Evolutionary conservation across 2,113 vertebrate genomes (phyloP).

Genomic region (Hippocampus abdominalis): DNA sequence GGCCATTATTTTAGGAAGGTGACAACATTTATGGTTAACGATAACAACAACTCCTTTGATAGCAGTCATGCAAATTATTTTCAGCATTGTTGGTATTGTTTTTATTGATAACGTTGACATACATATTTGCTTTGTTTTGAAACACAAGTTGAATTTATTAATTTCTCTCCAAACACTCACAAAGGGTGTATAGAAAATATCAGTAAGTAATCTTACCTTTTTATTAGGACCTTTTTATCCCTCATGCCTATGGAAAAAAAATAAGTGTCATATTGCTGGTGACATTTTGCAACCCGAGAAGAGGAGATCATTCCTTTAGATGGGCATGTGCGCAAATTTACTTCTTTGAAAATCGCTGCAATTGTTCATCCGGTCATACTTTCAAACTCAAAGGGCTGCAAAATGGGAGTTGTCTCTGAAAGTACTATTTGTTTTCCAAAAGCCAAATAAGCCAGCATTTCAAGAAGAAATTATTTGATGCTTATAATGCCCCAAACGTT

Average conservation of each 20-base stretch:
- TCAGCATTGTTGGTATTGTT: neutral
- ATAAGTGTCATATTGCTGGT: constrained; percentile 35
- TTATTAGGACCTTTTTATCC: constrained; percentile 26
- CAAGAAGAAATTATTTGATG: neutral
- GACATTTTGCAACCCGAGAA: constrained; percentile 51
- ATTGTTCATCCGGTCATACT: neutral
- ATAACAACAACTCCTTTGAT: no score
- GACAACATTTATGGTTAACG: no score
- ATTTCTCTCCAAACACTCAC: constrained; percentile 82
- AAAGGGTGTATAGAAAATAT: constrained; percentile 84
- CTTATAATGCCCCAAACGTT: neutral
- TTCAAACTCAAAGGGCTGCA: constrained; percentile 39
- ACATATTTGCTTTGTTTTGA: constrained; percentile 32
- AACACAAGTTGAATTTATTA: constrained; percentile 74
- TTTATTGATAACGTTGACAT: constrained; percentile 11
- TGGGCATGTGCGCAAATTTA: neutral
- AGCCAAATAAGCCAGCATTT: neutral
- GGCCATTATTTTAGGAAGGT: no score
- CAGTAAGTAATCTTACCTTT: constrained; percentile 78
- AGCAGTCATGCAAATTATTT: neutral
- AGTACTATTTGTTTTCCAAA: neutral
- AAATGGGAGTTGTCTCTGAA: constrained; percentile 30
- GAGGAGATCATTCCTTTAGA: constrained; percentile 6
- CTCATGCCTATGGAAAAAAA: constrained; percentile 30
- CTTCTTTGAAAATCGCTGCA: neutral